Conservation (phyloP, 2,888 invertebrate genomes). For the Pollenia amentaria region DNA sequence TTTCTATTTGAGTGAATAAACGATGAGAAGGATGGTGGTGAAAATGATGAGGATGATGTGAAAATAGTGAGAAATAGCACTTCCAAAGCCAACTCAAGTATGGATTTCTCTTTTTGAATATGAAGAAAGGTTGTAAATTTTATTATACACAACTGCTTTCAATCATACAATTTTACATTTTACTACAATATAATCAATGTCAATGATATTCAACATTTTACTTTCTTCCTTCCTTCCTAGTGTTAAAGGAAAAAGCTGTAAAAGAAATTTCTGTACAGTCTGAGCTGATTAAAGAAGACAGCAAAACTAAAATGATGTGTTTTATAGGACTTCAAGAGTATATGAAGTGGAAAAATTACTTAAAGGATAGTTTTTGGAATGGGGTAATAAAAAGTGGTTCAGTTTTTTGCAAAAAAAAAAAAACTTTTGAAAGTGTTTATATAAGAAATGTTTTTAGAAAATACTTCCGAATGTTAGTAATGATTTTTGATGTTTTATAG, state of each 20-base stretch:
- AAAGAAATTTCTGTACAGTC: background rate
- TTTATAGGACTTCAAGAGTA: background rate
- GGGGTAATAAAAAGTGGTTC: no score
- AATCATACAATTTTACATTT: constrained; percentile 40
- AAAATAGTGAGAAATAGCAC: constrained; percentile 36
- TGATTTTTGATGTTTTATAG: no score
- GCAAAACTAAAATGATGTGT: constrained; percentile 6
- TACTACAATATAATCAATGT: constrained; percentile 55
- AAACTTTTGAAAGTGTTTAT: no score
- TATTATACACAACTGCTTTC: constrained; percentile 12
- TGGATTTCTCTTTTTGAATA: constrained; percentile 30
- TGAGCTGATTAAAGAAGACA: constrained; percentile 16
- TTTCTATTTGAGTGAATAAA: constrained; percentile 51
- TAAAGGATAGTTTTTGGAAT: no score
- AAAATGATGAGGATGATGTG: constrained; percentile 18
- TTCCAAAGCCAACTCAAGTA: constrained; percentile 43
- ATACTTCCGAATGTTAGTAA: no score
- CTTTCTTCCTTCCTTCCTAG: constrained; percentile 12
- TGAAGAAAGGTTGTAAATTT: constrained; percentile 32
- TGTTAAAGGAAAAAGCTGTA: background rate
- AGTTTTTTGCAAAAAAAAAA: no score
- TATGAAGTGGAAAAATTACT: background rate
- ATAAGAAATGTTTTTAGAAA: no score
- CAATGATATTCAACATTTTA: constrained; percentile 57
- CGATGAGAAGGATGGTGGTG: constrained; percentile 15